phyloP scores from a whole-genome alignment of 2,888 invertebrate species.

The Mythimna loreyi region DNA sequence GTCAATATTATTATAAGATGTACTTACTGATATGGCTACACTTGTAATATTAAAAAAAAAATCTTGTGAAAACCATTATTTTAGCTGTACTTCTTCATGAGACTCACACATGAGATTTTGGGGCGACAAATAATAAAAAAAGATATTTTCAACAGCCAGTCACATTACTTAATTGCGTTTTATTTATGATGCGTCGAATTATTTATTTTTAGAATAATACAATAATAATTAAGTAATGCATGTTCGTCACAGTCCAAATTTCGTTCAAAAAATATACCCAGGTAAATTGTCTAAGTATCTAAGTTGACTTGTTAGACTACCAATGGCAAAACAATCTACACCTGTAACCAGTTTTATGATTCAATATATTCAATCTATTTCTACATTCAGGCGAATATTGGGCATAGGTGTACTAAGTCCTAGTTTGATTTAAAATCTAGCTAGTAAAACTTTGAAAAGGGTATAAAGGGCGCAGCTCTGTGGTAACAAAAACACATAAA shows the following conservation, averaged over 20 bases:
- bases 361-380: slow-evolving; percentile 8
- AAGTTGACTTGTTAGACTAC: not conserved
- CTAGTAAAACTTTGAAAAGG: not conserved
- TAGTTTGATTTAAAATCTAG: not conserved
- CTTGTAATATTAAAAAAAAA: not conserved
- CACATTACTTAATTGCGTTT: not conserved
- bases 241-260: not conserved
- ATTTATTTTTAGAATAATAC: not conserved
- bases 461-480: not conserved
- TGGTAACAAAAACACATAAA: not conserved
- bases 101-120: not conserved
- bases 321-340: slow-evolving; percentile 10
- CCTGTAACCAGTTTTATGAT: not conserved
- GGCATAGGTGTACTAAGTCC: not conserved
- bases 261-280: not conserved
- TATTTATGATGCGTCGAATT: not conserved
- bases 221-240: not conserved
- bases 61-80: not conserved
- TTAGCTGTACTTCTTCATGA: too few relatives aligned
- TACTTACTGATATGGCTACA: too few relatives aligned
- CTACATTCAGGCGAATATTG: slow-evolving; percentile 23
- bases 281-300: not conserved
- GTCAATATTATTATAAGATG: too few relatives aligned
- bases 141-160: not conserved
- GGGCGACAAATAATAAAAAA: not conserved